phyloP scores from a whole-genome alignment of 2,113 vertebrate species.

The Mola mola region DNA sequence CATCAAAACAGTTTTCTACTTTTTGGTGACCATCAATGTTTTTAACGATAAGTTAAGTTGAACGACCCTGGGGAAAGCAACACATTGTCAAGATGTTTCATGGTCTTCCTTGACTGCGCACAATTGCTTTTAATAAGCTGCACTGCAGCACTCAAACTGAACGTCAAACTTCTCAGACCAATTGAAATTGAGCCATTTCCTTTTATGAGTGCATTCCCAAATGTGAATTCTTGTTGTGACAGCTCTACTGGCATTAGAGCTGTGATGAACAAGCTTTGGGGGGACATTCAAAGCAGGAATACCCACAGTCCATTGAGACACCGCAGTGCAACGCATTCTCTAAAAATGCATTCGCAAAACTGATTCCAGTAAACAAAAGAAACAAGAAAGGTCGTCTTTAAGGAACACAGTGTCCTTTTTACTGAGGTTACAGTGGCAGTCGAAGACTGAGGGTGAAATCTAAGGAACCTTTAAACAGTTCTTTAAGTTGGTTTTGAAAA shows the following conservation, averaged over 20 bases:
- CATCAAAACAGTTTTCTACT: neutral
- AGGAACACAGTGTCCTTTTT: too few species aligned
- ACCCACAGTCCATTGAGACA: neutral
- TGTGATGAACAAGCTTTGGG: constrained; percentile 22
- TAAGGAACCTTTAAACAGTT: neutral
- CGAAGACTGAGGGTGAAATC: constrained; percentile 1
- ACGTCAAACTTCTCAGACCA: constrained; percentile 6
- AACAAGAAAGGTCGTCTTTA: too few species aligned
- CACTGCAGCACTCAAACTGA: constrained; percentile 1
- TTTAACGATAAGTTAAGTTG: constrained; percentile 1
- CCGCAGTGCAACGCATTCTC: neutral
- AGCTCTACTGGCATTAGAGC: constrained; percentile 1
- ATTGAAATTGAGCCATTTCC: constrained; percentile 22
- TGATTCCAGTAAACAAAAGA: constrained; percentile 14
- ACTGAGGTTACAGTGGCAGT: neutral
- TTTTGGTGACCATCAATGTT: neutral
- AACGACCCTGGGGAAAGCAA: constrained; percentile 3
- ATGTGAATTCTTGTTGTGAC: constrained; percentile 6
- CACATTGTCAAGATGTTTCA: constrained; percentile 4
- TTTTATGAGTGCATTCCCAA: neutral
- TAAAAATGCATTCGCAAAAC: neutral
- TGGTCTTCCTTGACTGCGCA: constrained; percentile 18
- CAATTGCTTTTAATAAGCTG: constrained; percentile 42
- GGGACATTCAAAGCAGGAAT: constrained; percentile 21
- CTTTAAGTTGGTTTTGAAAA: constrained; percentile 16